These are phyloP conservation scores for Plodia interpunctella DNA, from an alignment of 1,140 invertebrate genomes.

Conservation along the genomic window DNA sequence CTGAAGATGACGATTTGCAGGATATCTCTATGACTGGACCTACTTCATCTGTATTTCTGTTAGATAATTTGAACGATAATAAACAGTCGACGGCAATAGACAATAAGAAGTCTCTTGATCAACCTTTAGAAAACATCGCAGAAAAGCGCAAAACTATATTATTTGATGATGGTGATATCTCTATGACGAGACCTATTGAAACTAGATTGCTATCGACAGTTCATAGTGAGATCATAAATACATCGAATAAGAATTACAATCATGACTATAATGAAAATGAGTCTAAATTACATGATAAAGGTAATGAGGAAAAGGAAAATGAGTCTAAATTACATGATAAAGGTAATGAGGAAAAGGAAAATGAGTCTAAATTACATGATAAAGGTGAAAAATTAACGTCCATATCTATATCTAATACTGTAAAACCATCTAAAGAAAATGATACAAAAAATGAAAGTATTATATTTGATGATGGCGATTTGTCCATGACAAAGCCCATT, in stretches of 20 bases:
- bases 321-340: not conserved
- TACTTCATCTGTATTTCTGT: constrained; percentile 22
- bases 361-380: not conserved
- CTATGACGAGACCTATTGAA: constrained; percentile 22
- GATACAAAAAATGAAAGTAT: constrained; percentile 8
- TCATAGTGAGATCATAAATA: not conserved
- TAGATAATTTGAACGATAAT: not conserved
- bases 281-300: not conserved
- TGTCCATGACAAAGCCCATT: constrained; percentile 13
- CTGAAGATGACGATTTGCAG: constrained; percentile 20
- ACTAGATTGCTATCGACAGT: constrained; percentile 5
- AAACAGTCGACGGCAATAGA: not conserved
- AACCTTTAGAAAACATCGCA: not conserved
- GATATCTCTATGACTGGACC: constrained; percentile 31
- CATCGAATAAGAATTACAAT: too few relatives aligned
- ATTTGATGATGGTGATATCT: constrained; percentile 21
- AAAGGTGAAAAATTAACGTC: not conserved
- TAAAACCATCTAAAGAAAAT: not conserved
- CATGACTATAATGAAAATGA: not conserved
- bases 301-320: not conserved
- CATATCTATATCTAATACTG: not conserved
- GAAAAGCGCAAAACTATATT: constrained; percentile 21
- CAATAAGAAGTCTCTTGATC: too few relatives aligned
- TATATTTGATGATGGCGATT: constrained; percentile 16
- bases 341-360: not conserved